Percentiles rank a stretch among this genome's conserved stretches.
Conservation (phyloP, 2,797 vertebrate species). For the Pachyuromys duprasi region DNA sequence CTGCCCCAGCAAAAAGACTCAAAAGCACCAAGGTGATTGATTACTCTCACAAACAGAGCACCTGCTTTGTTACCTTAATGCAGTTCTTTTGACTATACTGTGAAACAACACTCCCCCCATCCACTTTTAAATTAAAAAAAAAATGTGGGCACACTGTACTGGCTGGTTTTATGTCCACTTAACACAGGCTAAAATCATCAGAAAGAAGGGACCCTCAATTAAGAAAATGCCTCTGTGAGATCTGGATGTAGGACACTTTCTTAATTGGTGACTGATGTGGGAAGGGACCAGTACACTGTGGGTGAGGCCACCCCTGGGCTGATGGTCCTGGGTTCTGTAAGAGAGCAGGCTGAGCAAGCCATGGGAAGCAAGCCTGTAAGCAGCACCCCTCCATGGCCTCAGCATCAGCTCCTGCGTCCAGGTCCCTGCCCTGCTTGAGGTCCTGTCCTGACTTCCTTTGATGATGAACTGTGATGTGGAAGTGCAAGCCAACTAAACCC, state of each 20-base stretch:
- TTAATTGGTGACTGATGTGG: background rate
- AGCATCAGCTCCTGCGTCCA: background rate
- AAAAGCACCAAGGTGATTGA: conserved; percentile 46
- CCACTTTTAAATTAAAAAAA: background rate
- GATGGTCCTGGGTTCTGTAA: background rate
- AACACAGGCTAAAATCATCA: background rate
- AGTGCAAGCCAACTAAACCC: background rate
- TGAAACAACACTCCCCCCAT: background rate
- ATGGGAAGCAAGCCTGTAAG: background rate
- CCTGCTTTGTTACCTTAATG: conserved; percentile 40
- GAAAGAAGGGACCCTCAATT: background rate
- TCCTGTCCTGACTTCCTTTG: background rate
- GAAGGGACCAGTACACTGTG: no score
- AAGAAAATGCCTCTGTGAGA: background rate
- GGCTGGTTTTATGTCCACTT: background rate
- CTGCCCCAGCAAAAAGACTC: background rate
- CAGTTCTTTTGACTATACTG: background rate
- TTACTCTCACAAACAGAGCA: conserved; percentile 18
- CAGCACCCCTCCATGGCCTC: background rate
- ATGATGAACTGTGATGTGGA: background rate
- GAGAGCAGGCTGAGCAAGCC: background rate
- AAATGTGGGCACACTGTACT: background rate
- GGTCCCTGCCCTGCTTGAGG: background rate
- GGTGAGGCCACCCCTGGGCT: background rate
- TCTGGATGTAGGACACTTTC: background rate